A percentile compares a stretch with the other conserved stretches of the same genome.
These are phyloP conservation scores for Teleiodes luculella DNA, from an alignment of 2,888 invertebrate species.

Conservation along the genomic window DNA sequence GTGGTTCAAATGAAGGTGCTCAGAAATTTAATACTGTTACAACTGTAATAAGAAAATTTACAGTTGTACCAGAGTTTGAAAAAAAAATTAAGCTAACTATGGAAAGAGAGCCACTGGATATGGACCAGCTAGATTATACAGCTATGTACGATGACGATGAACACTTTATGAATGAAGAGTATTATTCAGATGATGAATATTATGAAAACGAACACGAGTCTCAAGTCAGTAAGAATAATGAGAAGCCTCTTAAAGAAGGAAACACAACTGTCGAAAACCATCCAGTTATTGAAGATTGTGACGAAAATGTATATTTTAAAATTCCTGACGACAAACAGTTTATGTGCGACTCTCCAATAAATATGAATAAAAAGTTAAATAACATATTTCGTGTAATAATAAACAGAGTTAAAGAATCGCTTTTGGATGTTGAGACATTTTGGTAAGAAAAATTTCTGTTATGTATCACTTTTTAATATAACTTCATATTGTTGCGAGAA, in stretches of 20 bases:
- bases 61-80: conserved; percentile 36
- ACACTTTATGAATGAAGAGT: conserved; percentile 25
- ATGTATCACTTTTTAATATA: background rate
- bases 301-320: background rate
- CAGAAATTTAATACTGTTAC: conserved; percentile 2
- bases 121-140: conserved; percentile 18
- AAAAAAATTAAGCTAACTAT: conserved; percentile 23
- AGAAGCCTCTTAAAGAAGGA: background rate
- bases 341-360: background rate
- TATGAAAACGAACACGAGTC: background rate
- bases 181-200: conserved; percentile 3
- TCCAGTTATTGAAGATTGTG: background rate
- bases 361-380: background rate
- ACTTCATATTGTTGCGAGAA: too few relatives aligned
- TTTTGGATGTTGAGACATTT: conserved; percentile 34
- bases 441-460: conserved; percentile 38
- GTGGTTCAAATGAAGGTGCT: background rate
- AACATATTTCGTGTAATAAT: background rate
- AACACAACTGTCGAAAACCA: background rate
- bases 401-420: conserved; percentile 34
- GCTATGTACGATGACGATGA: conserved; percentile 20
- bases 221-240: background rate
- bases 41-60: conserved; percentile 45
- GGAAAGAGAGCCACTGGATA: conserved; percentile 7
- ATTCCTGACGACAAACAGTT: background rate